These are phyloP conservation scores for Platycercus adscitus DNA, from an alignment of 2,113 vertebrate genomes.

Conservation along the genomic window DNA sequence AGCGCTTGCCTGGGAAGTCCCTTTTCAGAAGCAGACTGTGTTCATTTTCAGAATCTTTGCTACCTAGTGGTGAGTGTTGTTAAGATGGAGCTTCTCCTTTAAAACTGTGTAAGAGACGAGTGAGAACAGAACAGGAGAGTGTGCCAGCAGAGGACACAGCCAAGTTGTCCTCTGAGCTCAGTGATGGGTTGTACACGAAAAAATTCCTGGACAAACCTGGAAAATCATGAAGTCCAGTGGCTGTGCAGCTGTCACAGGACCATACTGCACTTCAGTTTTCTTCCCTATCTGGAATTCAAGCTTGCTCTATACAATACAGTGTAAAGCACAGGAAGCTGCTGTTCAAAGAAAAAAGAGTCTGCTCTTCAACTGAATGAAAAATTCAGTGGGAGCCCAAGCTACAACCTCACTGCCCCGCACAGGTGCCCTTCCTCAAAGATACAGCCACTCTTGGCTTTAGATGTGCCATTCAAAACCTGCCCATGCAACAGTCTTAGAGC, in stretches of 20 bases:
- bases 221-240: background rate
- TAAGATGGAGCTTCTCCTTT: background rate
- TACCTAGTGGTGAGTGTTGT: background rate
- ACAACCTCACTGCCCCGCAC: background rate
- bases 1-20: background rate
- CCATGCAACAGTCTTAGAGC: background rate
- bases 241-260: background rate
- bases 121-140: background rate
- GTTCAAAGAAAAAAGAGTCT: background rate
- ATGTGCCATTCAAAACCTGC: background rate
- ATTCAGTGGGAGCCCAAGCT: background rate
- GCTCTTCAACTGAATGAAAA: background rate
- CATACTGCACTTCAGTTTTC: background rate
- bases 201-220: background rate
- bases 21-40: background rate
- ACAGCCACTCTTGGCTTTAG: fast-evolving
- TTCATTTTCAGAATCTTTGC: background rate
- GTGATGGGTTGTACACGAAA: background rate
- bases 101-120: background rate
- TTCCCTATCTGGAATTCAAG: background rate
- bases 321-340: background rate
- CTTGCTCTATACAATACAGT: background rate
- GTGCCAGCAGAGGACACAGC: background rate
- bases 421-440: background rate
- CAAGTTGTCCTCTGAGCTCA: background rate